Base-by-base conservation (phyloP, 37 sponge, comb jelly and placozoan species). In the Crambe crambe region DNA sequence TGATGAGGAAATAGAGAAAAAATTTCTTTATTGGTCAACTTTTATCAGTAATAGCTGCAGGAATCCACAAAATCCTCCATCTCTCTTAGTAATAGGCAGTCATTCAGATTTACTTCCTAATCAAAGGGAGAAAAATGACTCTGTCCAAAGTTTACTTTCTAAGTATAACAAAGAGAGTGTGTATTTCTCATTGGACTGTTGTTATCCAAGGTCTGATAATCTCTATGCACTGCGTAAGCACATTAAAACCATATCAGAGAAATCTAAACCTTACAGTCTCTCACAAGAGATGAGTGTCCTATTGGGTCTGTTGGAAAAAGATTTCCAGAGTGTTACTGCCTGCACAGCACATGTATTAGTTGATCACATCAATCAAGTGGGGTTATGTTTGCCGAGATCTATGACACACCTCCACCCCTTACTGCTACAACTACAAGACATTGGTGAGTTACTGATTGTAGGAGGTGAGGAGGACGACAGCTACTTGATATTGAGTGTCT, bases 71-170 rank as follows among this genome's bases (percentile, higher is more conserved):
- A n/a, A n/a, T n/a, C n/a, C n/a, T n/a, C n/a, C n/a, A n/a, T n/a
- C n/a, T n/a, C n/a, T n/a, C n/a, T n/a, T n/a, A n/a, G n/a, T n/a
- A n/a, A n/a, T n/a, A n/a, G n/a, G 81, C 12, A 71, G 72, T 30
- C 73, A 71, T 35, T 1, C 36, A n/a, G 81, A 81, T 42, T 58
- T 44, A n/a, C n/a, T n/a, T n/a, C n/a, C n/a, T n/a, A n/a, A n/a
- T n/a, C n/a, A n/a, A n/a, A n/a, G n/a, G n/a, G n/a, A n/a, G n/a
- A n/a, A n/a, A n/a, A n/a, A n/a, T n/a, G n/a, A n/a, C n/a, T n/a
- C n/a, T n/a, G n/a, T n/a, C n/a, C n/a, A n/a, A n/a, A n/a, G n/a
- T n/a, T n/a, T n/a, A n/a, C n/a, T n/a, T n/a, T n/a, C n/a, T n/a
- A n/a, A n/a, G n/a, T n/a, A n/a, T n/a, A n/a, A n/a, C n/a, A n/a